A percentile compares a stretch with the other conserved stretches of the same genome.
phyloP scores from a whole-genome alignment of 2,797 vertebrate genomes.

The Sardinella longiceps region DNA sequence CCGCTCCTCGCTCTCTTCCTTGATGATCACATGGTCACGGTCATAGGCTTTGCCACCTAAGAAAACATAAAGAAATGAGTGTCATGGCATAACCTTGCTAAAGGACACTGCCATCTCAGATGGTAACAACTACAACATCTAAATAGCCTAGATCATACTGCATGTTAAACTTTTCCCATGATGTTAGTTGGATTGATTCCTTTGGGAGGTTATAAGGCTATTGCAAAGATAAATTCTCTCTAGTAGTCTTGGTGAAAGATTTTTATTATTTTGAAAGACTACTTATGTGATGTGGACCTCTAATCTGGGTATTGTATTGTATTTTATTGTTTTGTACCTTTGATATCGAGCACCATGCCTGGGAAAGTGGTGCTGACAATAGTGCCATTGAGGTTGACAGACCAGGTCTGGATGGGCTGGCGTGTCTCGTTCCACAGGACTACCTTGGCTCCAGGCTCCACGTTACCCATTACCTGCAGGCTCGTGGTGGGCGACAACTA shows the following conservation, averaged over 20 bases:
- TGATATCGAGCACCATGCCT: slow-evolving; percentile 86
- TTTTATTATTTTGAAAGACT: neutral
- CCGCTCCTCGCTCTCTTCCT: slow-evolving; percentile 75
- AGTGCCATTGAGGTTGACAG: slow-evolving; percentile 71
- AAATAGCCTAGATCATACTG: neutral
- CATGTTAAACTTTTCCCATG: neutral
- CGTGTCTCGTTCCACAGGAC: slow-evolving; percentile 89
- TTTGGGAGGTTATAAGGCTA: neutral
- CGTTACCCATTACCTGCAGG: slow-evolving; percentile 88
- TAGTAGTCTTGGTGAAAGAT: no score
- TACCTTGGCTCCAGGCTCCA: slow-evolving; percentile 80
- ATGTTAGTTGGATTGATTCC: neutral
- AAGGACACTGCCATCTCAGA: neutral
- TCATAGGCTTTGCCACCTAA: slow-evolving; percentile 85
- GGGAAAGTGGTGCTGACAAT: slow-evolving; percentile 85
- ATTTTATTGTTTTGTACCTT: no score
- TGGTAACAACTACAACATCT: no score
- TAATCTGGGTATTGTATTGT: no score
- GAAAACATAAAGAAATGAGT: neutral
- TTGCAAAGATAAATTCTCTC: neutral
- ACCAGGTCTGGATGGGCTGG: slow-evolving; percentile 87
- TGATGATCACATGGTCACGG: slow-evolving; percentile 84
- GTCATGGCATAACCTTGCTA: neutral
- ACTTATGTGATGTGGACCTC: neutral
- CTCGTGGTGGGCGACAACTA: slow-evolving; percentile 85